A percentile compares a stretch with the other conserved stretches of the same genome.
Evolutionary conservation across 2,113 vertebrate genomes (phyloP).

Genomic region (Bolborhynchus lineola): DNA sequence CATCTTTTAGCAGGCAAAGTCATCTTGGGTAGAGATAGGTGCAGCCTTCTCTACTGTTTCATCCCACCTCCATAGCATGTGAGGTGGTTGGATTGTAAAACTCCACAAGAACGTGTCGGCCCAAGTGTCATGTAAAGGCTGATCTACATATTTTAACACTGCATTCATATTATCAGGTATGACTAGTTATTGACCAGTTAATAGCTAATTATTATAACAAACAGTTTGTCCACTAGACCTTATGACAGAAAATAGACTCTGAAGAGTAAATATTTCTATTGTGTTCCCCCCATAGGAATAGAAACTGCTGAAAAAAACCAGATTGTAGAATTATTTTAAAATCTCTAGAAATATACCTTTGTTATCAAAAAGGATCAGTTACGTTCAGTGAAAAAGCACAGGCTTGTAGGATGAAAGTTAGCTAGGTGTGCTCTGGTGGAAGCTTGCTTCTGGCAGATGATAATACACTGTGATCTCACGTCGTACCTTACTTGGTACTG

Average conservation of each 20-base stretch:
- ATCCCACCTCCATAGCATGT: not conserved
- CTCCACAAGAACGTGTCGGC: not conserved
- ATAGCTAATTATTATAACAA: not conserved
- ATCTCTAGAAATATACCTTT: not conserved
- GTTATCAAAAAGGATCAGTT: not conserved
- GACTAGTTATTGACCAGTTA: not conserved
- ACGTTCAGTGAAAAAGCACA: not conserved
- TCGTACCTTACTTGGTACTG: not conserved
- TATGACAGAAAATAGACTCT: not conserved
- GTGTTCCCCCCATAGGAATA: not conserved
- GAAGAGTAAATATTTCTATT: not conserved
- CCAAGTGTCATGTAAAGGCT: not conserved
- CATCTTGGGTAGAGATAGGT: not conserved
- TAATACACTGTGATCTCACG: not conserved
- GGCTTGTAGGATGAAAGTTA: not conserved
- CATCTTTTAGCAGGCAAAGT: not conserved
- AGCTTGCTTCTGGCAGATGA: not conserved
- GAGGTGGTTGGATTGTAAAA: not conserved
- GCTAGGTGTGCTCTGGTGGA: not conserved
- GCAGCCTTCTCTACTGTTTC: not conserved
- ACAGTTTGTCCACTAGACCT: not conserved
- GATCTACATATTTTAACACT: not conserved
- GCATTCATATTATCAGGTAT: not conserved
- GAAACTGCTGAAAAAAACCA: not conserved
- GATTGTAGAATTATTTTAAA: not conserved